Evolutionary conservation across 2,888 invertebrate species (phyloP).

Genomic region (Adela reaumurella): DNA sequence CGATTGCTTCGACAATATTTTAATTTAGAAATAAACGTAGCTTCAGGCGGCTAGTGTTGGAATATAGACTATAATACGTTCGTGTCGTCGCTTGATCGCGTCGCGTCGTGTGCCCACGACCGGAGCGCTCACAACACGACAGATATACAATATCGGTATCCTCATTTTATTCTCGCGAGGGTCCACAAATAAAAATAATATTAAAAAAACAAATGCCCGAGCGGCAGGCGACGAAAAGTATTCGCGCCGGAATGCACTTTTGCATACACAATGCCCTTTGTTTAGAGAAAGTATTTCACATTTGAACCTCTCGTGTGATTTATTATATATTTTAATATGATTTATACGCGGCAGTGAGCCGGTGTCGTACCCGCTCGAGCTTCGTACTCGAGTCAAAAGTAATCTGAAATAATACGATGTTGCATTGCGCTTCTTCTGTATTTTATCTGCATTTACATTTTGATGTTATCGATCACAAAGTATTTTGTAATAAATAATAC

Average conservation of each 20-base stretch:
- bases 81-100: too few species aligned
- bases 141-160: too few species aligned
- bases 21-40: too few species aligned
- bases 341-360: slow-evolving; percentile 27
- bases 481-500: too few species aligned
- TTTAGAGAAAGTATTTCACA: slow-evolving; percentile 56
- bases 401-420: not conserved
- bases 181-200: slow-evolving; percentile 22
- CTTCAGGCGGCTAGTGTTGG: too few species aligned
- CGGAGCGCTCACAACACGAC: too few species aligned
- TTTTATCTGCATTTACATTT: too few species aligned
- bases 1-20: too few species aligned
- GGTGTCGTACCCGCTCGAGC: slow-evolving; percentile 3
- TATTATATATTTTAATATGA: slow-evolving; percentile 41
- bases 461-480: too few species aligned
- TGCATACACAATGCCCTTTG: slow-evolving; percentile 55
- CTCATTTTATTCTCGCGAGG: slow-evolving; percentile 19
- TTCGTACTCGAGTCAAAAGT: not conserved
- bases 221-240: slow-evolving; percentile 51
- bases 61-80: too few species aligned
- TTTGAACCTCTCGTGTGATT: slow-evolving; percentile 45
- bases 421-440: too few species aligned
- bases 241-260: slow-evolving; percentile 48
- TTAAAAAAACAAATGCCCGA: slow-evolving; percentile 21
- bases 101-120: too few species aligned